Percentiles rank a stretch among this genome's conserved stretches.
Conservation (phyloP, 2,113 vertebrate genomes). For the Crocuta crocuta region DNA sequence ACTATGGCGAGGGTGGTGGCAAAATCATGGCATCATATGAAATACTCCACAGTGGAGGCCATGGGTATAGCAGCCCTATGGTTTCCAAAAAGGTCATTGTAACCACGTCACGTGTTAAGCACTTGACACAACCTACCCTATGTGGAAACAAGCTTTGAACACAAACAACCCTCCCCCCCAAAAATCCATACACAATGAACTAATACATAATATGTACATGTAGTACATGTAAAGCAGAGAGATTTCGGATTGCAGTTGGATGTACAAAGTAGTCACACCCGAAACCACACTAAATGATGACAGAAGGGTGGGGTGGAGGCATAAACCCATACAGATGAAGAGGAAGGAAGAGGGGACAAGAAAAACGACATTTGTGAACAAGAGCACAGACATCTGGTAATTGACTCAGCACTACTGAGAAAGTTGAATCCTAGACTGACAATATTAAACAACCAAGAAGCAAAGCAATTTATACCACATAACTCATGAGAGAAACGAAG, state of each 20-base stretch:
- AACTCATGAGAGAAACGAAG: not conserved
- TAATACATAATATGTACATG: not conserved
- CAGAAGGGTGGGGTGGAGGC: not conserved
- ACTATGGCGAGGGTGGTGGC: not conserved
- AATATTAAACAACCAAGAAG: not conserved
- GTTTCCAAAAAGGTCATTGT: not conserved
- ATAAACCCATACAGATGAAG: not conserved
- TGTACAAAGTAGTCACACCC: not conserved
- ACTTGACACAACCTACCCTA: not conserved
- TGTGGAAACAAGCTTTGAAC: not conserved
- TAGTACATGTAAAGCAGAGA: not conserved
- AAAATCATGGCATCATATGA: not conserved
- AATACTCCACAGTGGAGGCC: not conserved
- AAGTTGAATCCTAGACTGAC: not conserved
- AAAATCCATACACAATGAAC: not conserved
- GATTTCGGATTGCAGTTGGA: not conserved
- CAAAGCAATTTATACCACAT: not conserved
- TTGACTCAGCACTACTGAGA: not conserved
- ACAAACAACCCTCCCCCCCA: too few relatives aligned
- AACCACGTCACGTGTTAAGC: not conserved
- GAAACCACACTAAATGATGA: not conserved
- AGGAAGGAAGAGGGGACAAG: not conserved
- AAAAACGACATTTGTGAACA: not conserved
- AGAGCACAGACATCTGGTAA: not conserved
- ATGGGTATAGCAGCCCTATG: too few relatives aligned